phyloP scores from a whole-genome alignment of 2,888 invertebrate species.

The Leptinotarsa haldemani region DNA sequence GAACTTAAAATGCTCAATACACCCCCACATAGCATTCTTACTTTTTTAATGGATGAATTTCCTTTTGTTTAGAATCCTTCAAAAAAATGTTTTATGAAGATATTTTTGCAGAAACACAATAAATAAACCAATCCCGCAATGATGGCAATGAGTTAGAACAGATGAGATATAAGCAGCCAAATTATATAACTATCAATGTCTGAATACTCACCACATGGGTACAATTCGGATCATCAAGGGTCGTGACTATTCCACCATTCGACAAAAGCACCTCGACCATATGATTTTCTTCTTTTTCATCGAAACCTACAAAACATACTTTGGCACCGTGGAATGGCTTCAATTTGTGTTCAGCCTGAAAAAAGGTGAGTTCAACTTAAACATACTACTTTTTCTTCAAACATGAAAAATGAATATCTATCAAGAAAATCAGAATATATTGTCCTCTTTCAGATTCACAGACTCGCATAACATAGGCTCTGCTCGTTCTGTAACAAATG shows the following conservation, averaged over 20 bases:
- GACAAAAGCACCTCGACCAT: constrained; percentile 90
- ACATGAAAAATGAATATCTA: background rate
- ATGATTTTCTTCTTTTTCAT: constrained; percentile 88
- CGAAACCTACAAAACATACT: constrained; percentile 91
- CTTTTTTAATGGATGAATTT: background rate
- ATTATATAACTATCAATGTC: background rate
- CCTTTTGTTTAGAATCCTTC: background rate
- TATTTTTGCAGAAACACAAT: constrained; percentile 2
- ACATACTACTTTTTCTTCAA: background rate
- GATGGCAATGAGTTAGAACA: constrained; percentile 5
- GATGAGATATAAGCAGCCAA: background rate
- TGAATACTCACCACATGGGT: constrained; percentile 86
- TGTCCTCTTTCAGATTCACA: no score
- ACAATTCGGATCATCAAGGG: constrained; percentile 84
- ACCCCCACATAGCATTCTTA: background rate
- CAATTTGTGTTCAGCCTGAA: constrained; percentile 77
- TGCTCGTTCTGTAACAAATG: no score
- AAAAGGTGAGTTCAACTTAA: constrained; percentile 42
- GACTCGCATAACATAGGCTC: no score
- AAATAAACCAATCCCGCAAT: background rate
- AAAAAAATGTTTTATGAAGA: background rate
- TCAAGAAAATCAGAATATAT: no score
- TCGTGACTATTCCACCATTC: constrained; percentile 85
- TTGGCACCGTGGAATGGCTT: constrained; percentile 89
- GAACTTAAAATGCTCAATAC: no score